A percentile compares a stretch with the other conserved stretches of the same genome.
phyloP scores from a whole-genome alignment of 2,797 vertebrate genomes.

The Enteromius paludinosus region DNA sequence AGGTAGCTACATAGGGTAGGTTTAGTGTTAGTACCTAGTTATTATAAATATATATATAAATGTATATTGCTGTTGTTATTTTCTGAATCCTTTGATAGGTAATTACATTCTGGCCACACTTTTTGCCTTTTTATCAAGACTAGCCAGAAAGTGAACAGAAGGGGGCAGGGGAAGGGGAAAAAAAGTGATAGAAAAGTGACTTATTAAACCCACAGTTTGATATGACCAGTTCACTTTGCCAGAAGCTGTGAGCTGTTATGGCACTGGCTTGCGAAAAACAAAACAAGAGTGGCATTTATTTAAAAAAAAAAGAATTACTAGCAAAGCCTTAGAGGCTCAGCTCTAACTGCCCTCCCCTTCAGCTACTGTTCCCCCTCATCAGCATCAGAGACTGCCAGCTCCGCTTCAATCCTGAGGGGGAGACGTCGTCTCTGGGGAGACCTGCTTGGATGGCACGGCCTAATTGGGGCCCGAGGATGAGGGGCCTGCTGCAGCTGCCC shows the following conservation, averaged over 20 bases:
- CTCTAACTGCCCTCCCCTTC: slow-evolving; percentile 40
- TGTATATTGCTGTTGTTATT: neutral
- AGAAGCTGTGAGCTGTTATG: slow-evolving; percentile 27
- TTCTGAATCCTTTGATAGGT: neutral
- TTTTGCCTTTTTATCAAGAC: neutral
- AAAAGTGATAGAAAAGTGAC: neutral
- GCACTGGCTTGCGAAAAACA: neutral
- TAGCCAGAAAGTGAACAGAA: neutral
- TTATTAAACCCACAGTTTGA: slow-evolving; percentile 28
- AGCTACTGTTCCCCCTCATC: slow-evolving; percentile 47
- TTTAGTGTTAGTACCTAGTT: no score
- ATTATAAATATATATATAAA: no score
- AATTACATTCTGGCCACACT: neutral
- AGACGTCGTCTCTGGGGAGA: slow-evolving; percentile 1
- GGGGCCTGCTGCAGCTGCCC: slow-evolving; percentile 18
- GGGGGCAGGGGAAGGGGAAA: neutral
- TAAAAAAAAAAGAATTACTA: neutral
- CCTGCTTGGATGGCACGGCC: neutral
- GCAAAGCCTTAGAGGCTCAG: slow-evolving; percentile 27
- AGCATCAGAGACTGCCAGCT: slow-evolving; percentile 34
- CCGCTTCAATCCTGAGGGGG: slow-evolving; percentile 25
- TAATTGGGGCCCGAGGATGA: slow-evolving; percentile 42
- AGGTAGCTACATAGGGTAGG: no score
- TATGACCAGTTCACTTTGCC: slow-evolving; percentile 37
- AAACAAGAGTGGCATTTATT: slow-evolving; percentile 32